Percentiles rank a stretch among this genome's conserved stretches.
These are phyloP conservation scores for Meteorus colon DNA, from an alignment of 2,888 invertebrate species.

Conservation along the genomic window DNA sequence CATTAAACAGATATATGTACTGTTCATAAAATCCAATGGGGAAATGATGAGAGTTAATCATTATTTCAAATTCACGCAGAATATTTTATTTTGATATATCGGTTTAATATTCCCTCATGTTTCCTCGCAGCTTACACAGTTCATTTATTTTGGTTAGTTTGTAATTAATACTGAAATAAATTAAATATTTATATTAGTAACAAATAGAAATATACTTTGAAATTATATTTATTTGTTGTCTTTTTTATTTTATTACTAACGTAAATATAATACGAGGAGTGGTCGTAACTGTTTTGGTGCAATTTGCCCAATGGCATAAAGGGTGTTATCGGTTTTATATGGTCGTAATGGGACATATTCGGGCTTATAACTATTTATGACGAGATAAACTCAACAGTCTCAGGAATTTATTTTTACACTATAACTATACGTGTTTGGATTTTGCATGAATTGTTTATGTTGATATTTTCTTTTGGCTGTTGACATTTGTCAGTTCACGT, in stretches of 20 bases:
- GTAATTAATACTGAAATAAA: no score
- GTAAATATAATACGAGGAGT: background rate
- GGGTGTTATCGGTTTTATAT: background rate
- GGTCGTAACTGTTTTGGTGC: constrained; percentile 10
- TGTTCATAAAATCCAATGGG: background rate
- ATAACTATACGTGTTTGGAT: background rate
- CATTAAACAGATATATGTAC: background rate
- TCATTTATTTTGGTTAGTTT: no score
- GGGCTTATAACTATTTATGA: constrained; percentile 1
- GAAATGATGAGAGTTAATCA: background rate
- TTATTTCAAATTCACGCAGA: background rate
- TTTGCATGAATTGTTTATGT: background rate
- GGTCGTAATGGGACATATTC: constrained; percentile 11
- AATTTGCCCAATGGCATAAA: constrained; percentile 17
- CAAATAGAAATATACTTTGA: background rate
- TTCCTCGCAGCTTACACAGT: no score
- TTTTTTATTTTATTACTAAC: background rate
- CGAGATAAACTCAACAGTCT: background rate
- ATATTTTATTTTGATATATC: background rate
- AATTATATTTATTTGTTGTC: background rate
- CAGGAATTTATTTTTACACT: background rate
- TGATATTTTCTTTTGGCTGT: background rate
- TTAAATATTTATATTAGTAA: background rate
- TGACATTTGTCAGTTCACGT: background rate
- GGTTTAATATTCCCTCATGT: background rate